Percentiles rank a stretch among this genome's conserved stretches.
Conservation (phyloP, 2,113 vertebrate genomes). For the Propithecus coquereli region DNA sequence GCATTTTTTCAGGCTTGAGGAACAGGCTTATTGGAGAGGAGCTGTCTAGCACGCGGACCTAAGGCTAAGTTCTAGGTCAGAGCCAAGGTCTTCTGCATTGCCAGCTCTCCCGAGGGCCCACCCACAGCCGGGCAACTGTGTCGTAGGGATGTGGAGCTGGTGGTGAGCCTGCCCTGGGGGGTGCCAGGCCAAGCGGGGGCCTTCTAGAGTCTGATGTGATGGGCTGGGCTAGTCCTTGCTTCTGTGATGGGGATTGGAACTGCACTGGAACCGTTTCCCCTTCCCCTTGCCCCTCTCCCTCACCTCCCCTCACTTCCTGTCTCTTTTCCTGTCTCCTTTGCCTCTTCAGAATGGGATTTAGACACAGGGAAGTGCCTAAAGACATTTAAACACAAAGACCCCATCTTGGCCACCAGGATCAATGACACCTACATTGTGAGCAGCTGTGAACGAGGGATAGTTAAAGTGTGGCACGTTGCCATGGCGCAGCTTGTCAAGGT, state of each 20-base stretch:
- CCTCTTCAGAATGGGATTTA: constrained; percentile 89
- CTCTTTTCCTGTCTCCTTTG: neutral
- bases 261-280: neutral
- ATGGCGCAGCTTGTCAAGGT: constrained; percentile 85
- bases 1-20: neutral
- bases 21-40: neutral
- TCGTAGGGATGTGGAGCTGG: neutral
- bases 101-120: neutral
- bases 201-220: neutral
- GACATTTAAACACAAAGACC: constrained; percentile 86
- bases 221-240: neutral
- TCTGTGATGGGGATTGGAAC: neutral
- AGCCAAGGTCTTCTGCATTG: neutral
- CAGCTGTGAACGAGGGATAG: constrained; percentile 84
- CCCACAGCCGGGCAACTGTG: neutral
- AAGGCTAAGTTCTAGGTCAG: neutral
- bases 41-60: neutral
- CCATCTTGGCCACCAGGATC: constrained; percentile 85
- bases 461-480: constrained; percentile 89
- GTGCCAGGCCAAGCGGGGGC: neutral
- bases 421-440: constrained; percentile 82
- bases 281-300: too few species aligned
- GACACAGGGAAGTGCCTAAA: constrained; percentile 81
- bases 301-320: neutral
- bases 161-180: neutral